Conservation (phyloP, 64 coral and sea anemone genomes). For the Montipora cactus region DNA sequence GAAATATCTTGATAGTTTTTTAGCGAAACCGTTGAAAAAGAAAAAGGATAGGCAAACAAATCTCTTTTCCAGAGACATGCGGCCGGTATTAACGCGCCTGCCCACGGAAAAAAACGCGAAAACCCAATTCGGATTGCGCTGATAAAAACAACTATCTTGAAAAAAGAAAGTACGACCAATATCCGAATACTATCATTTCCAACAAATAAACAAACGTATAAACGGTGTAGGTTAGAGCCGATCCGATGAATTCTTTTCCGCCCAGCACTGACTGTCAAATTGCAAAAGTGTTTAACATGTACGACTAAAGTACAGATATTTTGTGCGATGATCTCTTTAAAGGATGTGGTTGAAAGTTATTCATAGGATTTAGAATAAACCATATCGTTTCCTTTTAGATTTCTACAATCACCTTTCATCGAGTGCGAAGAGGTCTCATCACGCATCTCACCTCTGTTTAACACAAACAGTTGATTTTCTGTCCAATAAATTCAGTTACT, state of each 20-base stretch:
- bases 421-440: slow-evolving; percentile 17
- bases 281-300: neutral
- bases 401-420: slow-evolving; percentile 19
- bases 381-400: slow-evolving; percentile 14
- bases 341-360: slow-evolving; percentile 8
- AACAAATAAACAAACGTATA: slow-evolving; percentile 49
- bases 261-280: neutral
- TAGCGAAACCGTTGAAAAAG: neutral
- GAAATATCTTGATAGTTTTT: neutral
- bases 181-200: too few species aligned
- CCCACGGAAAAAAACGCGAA: too few species aligned
- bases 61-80: too few species aligned
- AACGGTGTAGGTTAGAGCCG: neutral
- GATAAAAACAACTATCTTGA: slow-evolving; percentile 7
- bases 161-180: neutral
- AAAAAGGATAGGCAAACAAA: too few species aligned
- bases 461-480: slow-evolving; percentile 20
- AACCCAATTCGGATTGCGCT: neutral
- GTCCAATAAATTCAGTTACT: too few species aligned
- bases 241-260: neutral
- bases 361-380: slow-evolving; percentile 8
- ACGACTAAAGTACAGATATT: neutral
- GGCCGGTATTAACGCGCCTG: neutral
- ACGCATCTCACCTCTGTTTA: slow-evolving; percentile 20
- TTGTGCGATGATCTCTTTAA: neutral